Evolutionary conservation across 2,113 vertebrate genomes (phyloP).

Genomic region (Pollachius pollachius): DNA sequence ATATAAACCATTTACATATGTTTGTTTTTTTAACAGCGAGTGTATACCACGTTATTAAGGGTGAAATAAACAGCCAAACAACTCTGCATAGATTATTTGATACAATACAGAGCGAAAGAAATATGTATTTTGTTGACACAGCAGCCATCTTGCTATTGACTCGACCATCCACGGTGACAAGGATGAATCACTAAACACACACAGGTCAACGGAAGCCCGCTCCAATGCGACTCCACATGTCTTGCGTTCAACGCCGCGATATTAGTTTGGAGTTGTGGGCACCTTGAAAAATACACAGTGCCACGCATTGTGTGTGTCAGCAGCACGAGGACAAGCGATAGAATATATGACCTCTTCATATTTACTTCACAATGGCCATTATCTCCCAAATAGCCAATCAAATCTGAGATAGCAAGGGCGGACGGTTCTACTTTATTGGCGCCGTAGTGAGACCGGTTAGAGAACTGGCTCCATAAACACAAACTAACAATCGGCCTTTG

Average conservation of each 20-base stretch:
- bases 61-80: not conserved
- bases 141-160: not conserved
- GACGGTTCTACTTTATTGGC: conserved; percentile 29
- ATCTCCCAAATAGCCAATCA: conserved; percentile 54
- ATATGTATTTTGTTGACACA: too few relatives aligned
- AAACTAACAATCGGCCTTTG: conserved; percentile 40
- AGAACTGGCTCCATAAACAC: conserved; percentile 44
- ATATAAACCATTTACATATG: not conserved
- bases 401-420: conserved; percentile 1
- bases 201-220: conserved; percentile 25
- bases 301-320: too few relatives aligned
- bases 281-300: conserved; percentile 9
- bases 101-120: too few relatives aligned
- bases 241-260: not conserved
- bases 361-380: conserved; percentile 55
- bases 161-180: conserved; percentile 9
- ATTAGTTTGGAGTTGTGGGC: not conserved
- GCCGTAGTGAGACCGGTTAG: conserved; percentile 27
- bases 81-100: not conserved
- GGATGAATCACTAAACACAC: conserved; percentile 12
- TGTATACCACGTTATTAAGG: not conserved
- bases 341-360: conserved; percentile 52
- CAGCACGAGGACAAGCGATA: conserved; percentile 29
- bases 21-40: too few relatives aligned
- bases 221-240: conserved; percentile 10